phyloP scores from a whole-genome alignment of 1,140 invertebrate species.

The Meloidogyne floridensis region DNA sequence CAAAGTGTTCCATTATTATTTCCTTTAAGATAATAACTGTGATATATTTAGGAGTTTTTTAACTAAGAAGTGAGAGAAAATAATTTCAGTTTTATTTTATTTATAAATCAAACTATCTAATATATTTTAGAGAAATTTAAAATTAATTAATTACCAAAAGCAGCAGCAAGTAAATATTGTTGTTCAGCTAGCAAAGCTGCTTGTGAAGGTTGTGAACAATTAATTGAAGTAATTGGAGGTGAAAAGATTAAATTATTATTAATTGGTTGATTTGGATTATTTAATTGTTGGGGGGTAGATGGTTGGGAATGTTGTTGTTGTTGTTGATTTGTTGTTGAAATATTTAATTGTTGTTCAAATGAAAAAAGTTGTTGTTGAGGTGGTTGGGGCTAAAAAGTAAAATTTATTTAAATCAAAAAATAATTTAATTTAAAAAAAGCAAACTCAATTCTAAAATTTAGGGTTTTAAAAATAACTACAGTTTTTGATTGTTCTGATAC shows the following conservation, averaged over 20 bases:
- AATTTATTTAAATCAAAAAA: background rate
- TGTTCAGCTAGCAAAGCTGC: background rate
- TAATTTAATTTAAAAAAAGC: no score
- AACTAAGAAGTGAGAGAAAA: no score
- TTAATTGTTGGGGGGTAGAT: background rate
- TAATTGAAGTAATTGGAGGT: background rate
- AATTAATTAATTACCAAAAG: constrained; percentile 2
- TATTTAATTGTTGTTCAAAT: constrained; percentile 10
- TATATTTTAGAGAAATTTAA: no score
- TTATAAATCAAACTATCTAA: no score
- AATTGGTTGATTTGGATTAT: constrained; percentile 8
- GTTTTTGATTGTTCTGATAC: background rate
- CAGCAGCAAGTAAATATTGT: constrained; percentile 3
- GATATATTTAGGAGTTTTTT: no score
- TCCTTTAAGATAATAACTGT: no score
- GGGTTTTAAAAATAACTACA: background rate
- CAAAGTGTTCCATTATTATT: no score
- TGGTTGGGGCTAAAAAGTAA: background rate
- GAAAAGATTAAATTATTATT: background rate
- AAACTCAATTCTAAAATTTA: no score
- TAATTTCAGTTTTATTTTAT: no score
- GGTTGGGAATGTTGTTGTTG: constrained; percentile 1
- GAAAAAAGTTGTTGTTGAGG: constrained; percentile 5
- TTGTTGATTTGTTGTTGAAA: background rate
- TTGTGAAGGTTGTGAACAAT: background rate